A percentile compares a stretch with the other conserved stretches of the same genome.
Conservation (phyloP, 2,113 vertebrate species). For the Canis aureus region DNA sequence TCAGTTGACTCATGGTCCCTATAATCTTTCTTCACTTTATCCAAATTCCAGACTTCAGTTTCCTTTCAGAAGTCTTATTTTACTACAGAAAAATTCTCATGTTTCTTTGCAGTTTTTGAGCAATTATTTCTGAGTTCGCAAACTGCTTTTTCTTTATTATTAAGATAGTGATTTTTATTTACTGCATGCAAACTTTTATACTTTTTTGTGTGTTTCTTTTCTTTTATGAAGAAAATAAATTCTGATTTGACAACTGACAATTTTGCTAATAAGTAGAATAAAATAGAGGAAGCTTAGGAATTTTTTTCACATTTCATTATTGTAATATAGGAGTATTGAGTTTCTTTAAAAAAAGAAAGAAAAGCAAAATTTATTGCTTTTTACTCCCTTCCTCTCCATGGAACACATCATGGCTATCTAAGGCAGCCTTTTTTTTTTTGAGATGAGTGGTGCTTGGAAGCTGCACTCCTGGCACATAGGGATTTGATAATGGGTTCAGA, state of each 20-base stretch:
- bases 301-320: conserved; percentile 6
- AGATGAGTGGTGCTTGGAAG: not conserved
- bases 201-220: not conserved
- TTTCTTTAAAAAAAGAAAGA: conserved; percentile 1
- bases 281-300: conserved; percentile 16
- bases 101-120: not conserved
- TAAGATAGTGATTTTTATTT: conserved; percentile 21
- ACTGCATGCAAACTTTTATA: not conserved
- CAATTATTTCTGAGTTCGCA: not conserved
- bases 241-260: not conserved
- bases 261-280: not conserved
- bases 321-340: not conserved
- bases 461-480: not conserved
- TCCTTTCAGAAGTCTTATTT: not conserved
- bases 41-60: not conserved
- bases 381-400: not conserved
- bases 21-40: not conserved
- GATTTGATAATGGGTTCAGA: not conserved
- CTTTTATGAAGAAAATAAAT: conserved; percentile 39
- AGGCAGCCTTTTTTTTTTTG: not conserved
- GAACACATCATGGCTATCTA: not conserved
- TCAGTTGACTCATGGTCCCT: not conserved
- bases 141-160: conserved; percentile 23
- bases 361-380: not conserved
- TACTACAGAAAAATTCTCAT: not conserved